Base-by-base conservation (phyloP, 2,113 vertebrate species). In the Nannobrachium achirus region DNA sequence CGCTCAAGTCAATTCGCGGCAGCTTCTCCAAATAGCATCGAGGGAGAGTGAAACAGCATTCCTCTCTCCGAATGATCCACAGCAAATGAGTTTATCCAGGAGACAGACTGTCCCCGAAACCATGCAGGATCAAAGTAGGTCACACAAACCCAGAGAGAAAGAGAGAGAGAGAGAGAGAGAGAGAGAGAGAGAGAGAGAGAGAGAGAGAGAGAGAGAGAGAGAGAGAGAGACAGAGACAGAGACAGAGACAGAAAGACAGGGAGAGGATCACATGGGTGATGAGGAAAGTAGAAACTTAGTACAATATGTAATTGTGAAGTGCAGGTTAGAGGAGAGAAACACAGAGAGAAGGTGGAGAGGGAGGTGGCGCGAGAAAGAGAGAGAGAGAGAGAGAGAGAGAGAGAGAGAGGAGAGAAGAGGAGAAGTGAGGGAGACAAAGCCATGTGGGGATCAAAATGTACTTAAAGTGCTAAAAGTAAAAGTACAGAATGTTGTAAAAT, bases 91-190 rank as follows among this genome's bases (percentile, higher is more conserved):
- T 87, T 86, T 86, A 86, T 84, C 79, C 73, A 56, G 58, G 84
- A 81, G 68, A 86, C 77, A 51, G 74, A 83, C 66, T 46, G 69
- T 73, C 82, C 64, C 75, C 78, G 25, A 0, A 76, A 80, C 79
- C 80, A 75, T 71, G n/a, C 66, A 75, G 70, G 80, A 88, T 80
- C 83, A 89, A 90, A 89, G 69, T 89, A 57, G 86, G 86, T 89
- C 86, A 87, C 1, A 57, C 56, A 39, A 38, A 0, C 16, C 48
- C 40, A 48, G 67, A 40, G 56, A 1, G 44, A 10, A 50, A 15
- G 20, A 39, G 58, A 1, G 48, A 19, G 45, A 4, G 15, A n/a
- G 57, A 15, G 55, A 40, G 33, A 40, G 15, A 19, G 10, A 13
- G 11, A 38, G 53, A 14, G 53, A 13, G 13, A 14, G 7, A 20